Conservation (phyloP, 2,113 vertebrate species). For the Pedetes capensis region DNA sequence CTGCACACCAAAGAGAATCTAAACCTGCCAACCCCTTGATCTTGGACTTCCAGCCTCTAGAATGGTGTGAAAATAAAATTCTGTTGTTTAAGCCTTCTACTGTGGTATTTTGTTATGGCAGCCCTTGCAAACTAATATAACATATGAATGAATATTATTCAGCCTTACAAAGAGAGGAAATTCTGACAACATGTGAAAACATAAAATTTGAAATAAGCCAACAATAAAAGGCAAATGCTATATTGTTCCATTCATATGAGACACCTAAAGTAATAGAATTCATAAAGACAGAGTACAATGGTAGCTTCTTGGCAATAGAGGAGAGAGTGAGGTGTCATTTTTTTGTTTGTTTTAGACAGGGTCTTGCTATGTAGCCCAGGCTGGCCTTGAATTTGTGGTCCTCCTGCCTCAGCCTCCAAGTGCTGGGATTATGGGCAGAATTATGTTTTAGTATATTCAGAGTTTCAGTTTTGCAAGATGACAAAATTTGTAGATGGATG, state of each 20-base stretch:
- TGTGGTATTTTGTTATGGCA: neutral
- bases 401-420: no score
- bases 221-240: neutral
- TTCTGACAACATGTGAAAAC: neutral
- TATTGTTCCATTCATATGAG: neutral
- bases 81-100: neutral
- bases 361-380: no score
- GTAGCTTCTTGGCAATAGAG: neutral
- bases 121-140: neutral
- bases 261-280: neutral
- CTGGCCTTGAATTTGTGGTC: no score
- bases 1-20: neutral
- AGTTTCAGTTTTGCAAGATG: neutral
- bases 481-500: neutral
- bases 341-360: no score
- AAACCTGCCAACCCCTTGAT: neutral
- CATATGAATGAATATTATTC: neutral
- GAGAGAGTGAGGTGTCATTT: neutral
- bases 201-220: neutral
- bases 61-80: neutral
- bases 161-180: neutral
- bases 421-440: no score
- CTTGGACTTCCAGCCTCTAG: neutral
- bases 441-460: neutral
- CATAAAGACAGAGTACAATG: neutral